Evolutionary conservation across 92 coral and sea anemone species (phyloP).

Genomic region (Ricordea florida): DNA sequence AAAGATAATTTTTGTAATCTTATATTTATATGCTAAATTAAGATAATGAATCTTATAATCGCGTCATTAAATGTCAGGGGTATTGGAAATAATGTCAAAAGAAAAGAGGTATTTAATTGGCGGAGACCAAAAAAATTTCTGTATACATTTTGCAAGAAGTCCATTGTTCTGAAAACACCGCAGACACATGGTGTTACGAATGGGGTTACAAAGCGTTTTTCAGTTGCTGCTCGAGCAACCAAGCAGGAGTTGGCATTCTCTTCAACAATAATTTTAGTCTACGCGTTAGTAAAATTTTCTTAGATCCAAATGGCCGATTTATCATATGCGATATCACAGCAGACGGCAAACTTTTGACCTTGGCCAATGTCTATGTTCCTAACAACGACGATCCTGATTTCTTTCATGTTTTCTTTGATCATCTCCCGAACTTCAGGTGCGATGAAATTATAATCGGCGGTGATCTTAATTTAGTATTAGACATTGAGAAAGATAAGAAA

Average conservation of each 20-base stretch:
- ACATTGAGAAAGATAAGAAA: not conserved
- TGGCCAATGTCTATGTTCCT: slow-evolving; percentile 33
- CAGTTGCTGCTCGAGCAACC: no score
- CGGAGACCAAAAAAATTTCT: no score
- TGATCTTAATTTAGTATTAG: slow-evolving; percentile 22
- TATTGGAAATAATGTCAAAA: no score
- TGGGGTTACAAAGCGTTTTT: slow-evolving; percentile 17
- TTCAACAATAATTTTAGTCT: slow-evolving; percentile 31
- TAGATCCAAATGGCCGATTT: slow-evolving; percentile 36
- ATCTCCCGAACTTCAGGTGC: not conserved
- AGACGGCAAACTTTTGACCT: slow-evolving; percentile 4
- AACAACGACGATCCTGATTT: slow-evolving; percentile 22
- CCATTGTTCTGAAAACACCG: not conserved
- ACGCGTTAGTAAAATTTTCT: not conserved
- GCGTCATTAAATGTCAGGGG: no score
- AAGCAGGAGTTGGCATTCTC: not conserved
- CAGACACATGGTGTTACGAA: slow-evolving; percentile 8
- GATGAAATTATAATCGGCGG: slow-evolving; percentile 43
- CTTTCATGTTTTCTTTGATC: not conserved
- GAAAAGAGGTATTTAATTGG: no score
- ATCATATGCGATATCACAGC: slow-evolving; percentile 24
- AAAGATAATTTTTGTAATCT: no score
- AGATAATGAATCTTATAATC: no score
- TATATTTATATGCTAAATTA: no score
- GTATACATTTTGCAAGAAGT: slow-evolving; percentile 48